These are phyloP conservation scores for Poeciliopsis prolifica DNA, from an alignment of 2,113 vertebrate species.

Conservation along the genomic window DNA sequence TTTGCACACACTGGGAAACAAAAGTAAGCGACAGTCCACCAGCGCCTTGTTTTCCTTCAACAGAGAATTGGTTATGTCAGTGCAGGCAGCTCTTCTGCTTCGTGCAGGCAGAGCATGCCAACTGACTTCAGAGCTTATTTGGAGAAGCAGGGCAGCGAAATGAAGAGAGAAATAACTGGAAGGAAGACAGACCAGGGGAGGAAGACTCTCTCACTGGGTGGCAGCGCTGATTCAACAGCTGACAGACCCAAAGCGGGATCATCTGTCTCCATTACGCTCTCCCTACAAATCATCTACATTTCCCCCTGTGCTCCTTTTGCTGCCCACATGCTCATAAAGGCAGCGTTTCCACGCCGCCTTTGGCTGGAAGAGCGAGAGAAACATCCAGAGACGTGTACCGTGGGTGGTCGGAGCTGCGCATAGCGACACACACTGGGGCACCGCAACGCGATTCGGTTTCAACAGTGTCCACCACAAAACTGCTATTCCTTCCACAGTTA, in stretches of 20 bases:
- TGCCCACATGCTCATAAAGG: constrained; percentile 74
- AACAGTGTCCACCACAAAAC: constrained; percentile 51
- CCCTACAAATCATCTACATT: constrained; percentile 74
- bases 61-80: neutral
- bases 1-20: too few species aligned
- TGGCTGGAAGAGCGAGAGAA: constrained; percentile 53
- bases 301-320: constrained; percentile 64
- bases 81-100: neutral
- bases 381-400: constrained; percentile 58
- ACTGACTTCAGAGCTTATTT: constrained; percentile 5
- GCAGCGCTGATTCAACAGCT: constrained; percentile 74
- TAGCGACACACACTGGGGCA: constrained; percentile 38
- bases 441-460: constrained; percentile 62
- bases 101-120: neutral
- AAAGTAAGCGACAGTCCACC: neutral
- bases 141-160: constrained; percentile 15
- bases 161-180: constrained; percentile 48
- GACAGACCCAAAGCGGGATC: constrained; percentile 66
- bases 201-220: constrained; percentile 66
- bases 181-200: constrained; percentile 32
- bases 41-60: neutral
- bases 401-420: constrained; percentile 75
- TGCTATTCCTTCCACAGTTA: constrained; percentile 72
- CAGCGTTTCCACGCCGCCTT: constrained; percentile 71
- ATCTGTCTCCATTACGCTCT: constrained; percentile 74